phyloP scores from a whole-genome alignment of 2,888 invertebrate genomes.

The Tetragonisca angustula region DNA sequence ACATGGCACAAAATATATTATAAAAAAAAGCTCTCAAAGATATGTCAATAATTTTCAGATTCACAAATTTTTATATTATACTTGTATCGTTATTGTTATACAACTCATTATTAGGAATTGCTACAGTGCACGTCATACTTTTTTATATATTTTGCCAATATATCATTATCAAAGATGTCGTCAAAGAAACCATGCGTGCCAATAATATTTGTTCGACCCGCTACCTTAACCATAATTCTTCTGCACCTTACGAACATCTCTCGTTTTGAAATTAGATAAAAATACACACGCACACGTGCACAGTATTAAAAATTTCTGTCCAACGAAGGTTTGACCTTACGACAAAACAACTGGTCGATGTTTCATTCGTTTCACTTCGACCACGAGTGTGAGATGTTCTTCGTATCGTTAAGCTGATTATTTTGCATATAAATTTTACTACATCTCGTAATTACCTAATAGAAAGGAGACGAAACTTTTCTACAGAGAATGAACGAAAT shows the following conservation, averaged over 20 bases:
- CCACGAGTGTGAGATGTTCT: not conserved
- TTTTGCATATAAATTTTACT: not conserved
- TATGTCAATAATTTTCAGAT: too few relatives aligned
- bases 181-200: too few relatives aligned
- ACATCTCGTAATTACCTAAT: not conserved
- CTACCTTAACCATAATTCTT: not conserved
- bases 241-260: constrained; percentile 21
- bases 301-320: not conserved
- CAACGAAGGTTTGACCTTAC: not conserved
- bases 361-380: not conserved
- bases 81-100: too few relatives aligned
- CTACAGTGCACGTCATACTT: too few relatives aligned
- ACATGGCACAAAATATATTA: too few relatives aligned
- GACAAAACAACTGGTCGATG: too few relatives aligned
- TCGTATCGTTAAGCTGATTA: not conserved
- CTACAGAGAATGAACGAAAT: not conserved
- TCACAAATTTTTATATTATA: too few relatives aligned
- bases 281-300: not conserved
- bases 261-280: not conserved
- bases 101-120: too few relatives aligned
- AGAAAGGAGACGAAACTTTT: not conserved
- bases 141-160: too few relatives aligned
- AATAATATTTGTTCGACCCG: too few relatives aligned
- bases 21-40: too few relatives aligned
- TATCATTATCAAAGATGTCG: too few relatives aligned